Percentiles rank a stretch among this genome's conserved stretches.
Conservation (phyloP, 1,140 invertebrate species). For the Saxidomus purpurata region DNA sequence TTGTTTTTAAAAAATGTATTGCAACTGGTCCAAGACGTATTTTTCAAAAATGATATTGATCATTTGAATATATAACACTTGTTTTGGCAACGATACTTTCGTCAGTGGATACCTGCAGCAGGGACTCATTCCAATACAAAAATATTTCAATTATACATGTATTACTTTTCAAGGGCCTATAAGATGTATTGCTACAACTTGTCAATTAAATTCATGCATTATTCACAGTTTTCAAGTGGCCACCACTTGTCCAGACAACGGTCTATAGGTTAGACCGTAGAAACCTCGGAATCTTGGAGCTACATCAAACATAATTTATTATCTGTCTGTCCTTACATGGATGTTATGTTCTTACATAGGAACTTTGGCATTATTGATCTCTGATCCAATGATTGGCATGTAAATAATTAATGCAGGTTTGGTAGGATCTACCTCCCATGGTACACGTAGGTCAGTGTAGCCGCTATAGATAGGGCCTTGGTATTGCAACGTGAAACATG, state of each 20-base stretch:
- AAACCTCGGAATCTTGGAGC: not conserved
- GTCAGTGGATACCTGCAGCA: no score
- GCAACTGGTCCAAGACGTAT: no score
- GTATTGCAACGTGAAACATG: not conserved
- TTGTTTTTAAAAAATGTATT: no score
- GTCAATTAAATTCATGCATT: not conserved
- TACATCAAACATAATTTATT: conserved; percentile 19
- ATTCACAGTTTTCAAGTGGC: conserved; percentile 9
- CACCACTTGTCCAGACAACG: not conserved
- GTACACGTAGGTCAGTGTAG: not conserved
- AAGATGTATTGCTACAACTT: not conserved
- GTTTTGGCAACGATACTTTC: no score
- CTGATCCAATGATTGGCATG: conserved; percentile 12
- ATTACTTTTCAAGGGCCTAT: not conserved
- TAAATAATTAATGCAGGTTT: conserved; percentile 17
- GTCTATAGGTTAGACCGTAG: not conserved
- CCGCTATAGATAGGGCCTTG: not conserved
- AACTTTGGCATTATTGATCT: not conserved
- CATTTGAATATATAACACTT: no score
- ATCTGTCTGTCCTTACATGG: conserved; percentile 11
- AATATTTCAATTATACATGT: no score
- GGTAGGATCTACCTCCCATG: not conserved
- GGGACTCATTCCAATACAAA: no score
- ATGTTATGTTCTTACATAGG: not conserved
- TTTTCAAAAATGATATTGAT: no score